phyloP scores from a whole-genome alignment of 2,797 vertebrate species.

The Sebastes steindachneri region DNA sequence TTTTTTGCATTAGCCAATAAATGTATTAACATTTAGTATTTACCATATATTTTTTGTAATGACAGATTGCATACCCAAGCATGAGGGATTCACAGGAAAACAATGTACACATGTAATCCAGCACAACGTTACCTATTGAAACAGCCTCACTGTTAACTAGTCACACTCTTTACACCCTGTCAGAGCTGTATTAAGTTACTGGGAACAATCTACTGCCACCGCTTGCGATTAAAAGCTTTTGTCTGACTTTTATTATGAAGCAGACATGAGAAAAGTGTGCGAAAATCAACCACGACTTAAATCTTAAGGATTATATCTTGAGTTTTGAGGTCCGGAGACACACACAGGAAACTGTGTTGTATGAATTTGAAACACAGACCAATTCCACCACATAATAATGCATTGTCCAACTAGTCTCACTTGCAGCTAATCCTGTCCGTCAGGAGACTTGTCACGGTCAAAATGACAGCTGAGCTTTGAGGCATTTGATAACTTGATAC shows the following conservation, averaged over 20 bases:
- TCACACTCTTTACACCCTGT: background rate
- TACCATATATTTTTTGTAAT: no score
- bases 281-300: background rate
- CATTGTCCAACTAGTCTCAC: background rate
- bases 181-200: background rate
- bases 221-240: background rate
- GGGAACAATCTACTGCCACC: background rate
- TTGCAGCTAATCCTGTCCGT: constrained; percentile 15
- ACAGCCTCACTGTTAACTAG: background rate
- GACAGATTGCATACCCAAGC: background rate
- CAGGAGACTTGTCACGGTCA: constrained; percentile 9
- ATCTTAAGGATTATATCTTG: background rate
- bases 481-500: background rate
- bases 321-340: background rate
- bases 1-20: background rate
- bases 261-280: background rate
- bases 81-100: background rate
- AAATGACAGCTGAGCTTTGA: constrained; percentile 22
- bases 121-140: background rate
- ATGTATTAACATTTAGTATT: background rate
- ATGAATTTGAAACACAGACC: background rate
- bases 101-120: background rate
- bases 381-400: background rate
- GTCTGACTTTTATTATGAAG: background rate
- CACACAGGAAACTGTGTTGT: no score